Conservation (phyloP, 2,888 invertebrate genomes). For the Lutraria lutraria region DNA sequence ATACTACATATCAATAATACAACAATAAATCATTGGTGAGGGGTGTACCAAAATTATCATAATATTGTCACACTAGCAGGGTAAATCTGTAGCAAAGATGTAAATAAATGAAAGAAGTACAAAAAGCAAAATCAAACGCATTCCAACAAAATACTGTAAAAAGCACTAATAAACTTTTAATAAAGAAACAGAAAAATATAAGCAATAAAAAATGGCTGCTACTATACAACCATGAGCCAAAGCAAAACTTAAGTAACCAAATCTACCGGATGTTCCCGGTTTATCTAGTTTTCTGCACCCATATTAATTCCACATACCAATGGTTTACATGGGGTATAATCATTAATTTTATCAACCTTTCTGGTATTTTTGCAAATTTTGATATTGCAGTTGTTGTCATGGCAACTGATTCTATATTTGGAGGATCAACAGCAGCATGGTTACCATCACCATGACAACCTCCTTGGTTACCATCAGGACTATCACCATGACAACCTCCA, state of each 20-base stretch:
- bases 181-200: not conserved
- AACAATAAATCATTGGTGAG: no score
- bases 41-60: no score
- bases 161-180: not conserved
- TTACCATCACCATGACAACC: not conserved
- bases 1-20: no score
- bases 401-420: constrained; percentile 41
- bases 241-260: not conserved
- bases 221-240: not conserved
- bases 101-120: not conserved
- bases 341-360: constrained; percentile 33
- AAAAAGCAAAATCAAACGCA: not conserved
- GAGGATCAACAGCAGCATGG: constrained; percentile 3
- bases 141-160: not conserved
- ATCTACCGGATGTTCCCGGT: not conserved
- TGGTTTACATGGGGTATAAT: not conserved
- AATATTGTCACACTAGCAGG: not conserved
- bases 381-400: constrained; percentile 45
- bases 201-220: not conserved
- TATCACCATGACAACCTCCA: no score
- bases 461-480: not conserved
- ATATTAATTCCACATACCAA: not conserved
- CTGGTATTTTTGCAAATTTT: constrained; percentile 43
- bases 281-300: no score
- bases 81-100: constrained; percentile 2